Evolutionary conservation across 2,888 invertebrate species (phyloP).

Genomic region (Tipula confusa): DNA sequence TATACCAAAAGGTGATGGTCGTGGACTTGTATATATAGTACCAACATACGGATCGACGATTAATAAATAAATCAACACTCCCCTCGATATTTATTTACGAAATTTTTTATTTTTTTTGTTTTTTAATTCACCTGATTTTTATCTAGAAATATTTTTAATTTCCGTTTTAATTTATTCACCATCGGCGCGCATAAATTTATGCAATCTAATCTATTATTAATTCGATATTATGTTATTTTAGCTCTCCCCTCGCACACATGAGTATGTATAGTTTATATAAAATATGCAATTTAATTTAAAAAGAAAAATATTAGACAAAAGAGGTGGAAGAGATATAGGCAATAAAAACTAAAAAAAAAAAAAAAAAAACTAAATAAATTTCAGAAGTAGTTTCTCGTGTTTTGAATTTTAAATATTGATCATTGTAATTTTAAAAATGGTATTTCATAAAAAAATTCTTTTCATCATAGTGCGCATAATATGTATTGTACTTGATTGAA

Average conservation of each 20-base stretch:
- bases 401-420: background rate
- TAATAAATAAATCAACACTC: background rate
- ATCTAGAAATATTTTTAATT: background rate
- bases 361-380: no score
- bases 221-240: background rate
- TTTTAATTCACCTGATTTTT: slow-evolving; percentile 3
- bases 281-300: background rate
- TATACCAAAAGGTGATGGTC: background rate
- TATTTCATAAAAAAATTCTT: background rate
- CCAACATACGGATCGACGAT: background rate
- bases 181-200: slow-evolving; percentile 3
- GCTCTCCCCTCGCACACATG: background rate
- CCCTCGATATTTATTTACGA: background rate
- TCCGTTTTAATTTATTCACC: background rate
- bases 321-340: background rate
- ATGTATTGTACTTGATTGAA: background rate
- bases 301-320: background rate
- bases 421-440: background rate
- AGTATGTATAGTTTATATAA: background rate
- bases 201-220: background rate
- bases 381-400: slow-evolving; percentile 1
- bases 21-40: background rate
- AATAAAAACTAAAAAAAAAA: background rate
- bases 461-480: background rate
- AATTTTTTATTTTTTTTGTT: no score